phyloP scores from a whole-genome alignment of 2,797 vertebrate species.

The Gymnocypris eckloni region DNA sequence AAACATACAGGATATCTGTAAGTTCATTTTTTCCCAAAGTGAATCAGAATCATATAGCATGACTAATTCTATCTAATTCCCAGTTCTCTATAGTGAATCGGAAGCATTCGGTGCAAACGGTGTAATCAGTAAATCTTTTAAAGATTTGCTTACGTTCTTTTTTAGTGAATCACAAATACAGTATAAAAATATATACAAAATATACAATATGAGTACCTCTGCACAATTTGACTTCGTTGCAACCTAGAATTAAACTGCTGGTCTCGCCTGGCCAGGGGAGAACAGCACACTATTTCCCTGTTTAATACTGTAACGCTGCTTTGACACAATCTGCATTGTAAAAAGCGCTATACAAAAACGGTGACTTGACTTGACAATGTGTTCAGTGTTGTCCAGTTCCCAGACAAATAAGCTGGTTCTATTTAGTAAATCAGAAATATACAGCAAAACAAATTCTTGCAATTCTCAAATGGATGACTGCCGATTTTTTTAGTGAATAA shows the following conservation, averaged over 20 bases:
- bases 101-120: background rate
- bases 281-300: too few relatives aligned
- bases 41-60: background rate
- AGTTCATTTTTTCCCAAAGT: background rate
- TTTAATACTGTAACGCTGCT: too few relatives aligned
- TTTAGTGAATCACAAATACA: background rate
- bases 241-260: too few relatives aligned
- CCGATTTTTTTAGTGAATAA: background rate
- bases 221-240: too few relatives aligned
- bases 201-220: too few relatives aligned
- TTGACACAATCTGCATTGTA: too few relatives aligned
- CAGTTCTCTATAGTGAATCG: background rate
- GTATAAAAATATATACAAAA: too few relatives aligned
- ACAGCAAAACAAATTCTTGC: background rate
- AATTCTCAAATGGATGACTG: background rate
- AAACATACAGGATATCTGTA: background rate
- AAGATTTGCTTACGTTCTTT: background rate
- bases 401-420: background rate
- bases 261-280: too few relatives aligned
- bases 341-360: too few relatives aligned
- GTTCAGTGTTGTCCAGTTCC: background rate
- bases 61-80: background rate
- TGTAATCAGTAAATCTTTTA: background rate
- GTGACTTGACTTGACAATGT: too few relatives aligned
- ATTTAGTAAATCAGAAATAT: background rate